These are phyloP conservation scores for Porphyrio hochstetteri DNA, from an alignment of 2,113 vertebrate species.

Conservation along the genomic window DNA sequence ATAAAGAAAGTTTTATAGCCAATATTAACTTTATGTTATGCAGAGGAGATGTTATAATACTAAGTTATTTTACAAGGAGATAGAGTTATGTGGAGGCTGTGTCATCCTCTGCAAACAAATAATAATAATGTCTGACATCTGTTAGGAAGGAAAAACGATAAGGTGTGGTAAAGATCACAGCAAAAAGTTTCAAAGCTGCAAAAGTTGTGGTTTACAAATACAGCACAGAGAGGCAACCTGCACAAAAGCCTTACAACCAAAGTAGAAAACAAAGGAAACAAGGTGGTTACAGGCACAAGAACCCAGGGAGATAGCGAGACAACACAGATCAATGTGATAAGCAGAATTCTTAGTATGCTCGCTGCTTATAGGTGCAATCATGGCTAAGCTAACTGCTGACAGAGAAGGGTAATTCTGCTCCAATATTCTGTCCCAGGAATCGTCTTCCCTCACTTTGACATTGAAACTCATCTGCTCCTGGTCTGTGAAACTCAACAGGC, in stretches of 20 bases:
- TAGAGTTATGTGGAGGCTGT: neutral
- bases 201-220: neutral
- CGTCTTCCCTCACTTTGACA: neutral
- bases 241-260: neutral
- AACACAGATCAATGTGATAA: neutral
- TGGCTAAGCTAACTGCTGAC: neutral
- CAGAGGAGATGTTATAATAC: neutral
- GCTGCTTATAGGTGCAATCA: neutral
- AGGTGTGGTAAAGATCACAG: neutral
- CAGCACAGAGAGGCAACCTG: neutral
- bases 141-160: neutral
- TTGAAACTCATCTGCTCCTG: neutral
- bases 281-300: neutral
- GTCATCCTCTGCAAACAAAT: neutral
- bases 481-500: neutral
- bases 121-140: neutral
- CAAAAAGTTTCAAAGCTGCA: neutral
- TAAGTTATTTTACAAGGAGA: neutral
- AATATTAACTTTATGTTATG: neutral
- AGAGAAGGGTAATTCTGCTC: neutral
- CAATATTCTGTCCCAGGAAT: neutral
- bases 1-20: neutral
- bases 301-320: neutral
- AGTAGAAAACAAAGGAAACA: neutral
- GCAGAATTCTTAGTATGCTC: neutral